A percentile compares a stretch with the other conserved stretches of the same genome.
Conservation (phyloP, 2,113 vertebrate species). For the Bettongia penicillata region DNA sequence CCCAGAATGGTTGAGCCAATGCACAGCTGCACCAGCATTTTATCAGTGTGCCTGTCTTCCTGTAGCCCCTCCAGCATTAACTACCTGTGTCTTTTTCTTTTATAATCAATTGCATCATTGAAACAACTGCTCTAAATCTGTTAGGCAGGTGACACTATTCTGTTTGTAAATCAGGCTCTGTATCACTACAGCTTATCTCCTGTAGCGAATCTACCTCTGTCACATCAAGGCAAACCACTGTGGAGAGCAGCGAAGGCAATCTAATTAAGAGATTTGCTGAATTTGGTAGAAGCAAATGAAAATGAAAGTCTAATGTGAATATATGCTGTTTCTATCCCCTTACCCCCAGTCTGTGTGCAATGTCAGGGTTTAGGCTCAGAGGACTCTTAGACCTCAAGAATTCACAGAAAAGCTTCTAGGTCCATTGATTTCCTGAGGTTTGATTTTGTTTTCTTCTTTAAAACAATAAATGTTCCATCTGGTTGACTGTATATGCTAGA, state of each 20-base stretch:
- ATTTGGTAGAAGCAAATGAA: slow-evolving; percentile 60
- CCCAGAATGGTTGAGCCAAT: background rate
- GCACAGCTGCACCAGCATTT: background rate
- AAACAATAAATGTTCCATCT: slow-evolving; percentile 6
- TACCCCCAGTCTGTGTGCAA: slow-evolving; percentile 33
- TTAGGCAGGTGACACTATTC: background rate
- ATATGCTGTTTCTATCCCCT: background rate
- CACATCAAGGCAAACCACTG: slow-evolving; percentile 20
- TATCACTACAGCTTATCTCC: background rate
- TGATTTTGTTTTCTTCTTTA: background rate
- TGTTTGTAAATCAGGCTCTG: slow-evolving; percentile 6
- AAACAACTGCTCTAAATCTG: rapidly evolving
- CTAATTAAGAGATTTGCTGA: slow-evolving; percentile 76
- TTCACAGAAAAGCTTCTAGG: slow-evolving; percentile 44
- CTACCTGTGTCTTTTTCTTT: background rate
- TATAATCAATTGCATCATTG: rapidly evolving
- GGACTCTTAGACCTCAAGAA: slow-evolving; percentile 53
- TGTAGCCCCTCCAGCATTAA: background rate
- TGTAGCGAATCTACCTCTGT: slow-evolving; percentile 16
- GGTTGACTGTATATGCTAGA: slow-evolving; percentile 16
- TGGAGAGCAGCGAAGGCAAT: slow-evolving; percentile 41
- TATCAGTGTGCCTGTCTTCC: background rate
- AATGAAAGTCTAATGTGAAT: slow-evolving; percentile 70
- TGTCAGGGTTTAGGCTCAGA: slow-evolving; percentile 66
- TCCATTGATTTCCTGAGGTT: background rate